Evolutionary conservation across 2,113 vertebrate species (phyloP).

Genomic region (Eudorcas thomsonii): DNA sequence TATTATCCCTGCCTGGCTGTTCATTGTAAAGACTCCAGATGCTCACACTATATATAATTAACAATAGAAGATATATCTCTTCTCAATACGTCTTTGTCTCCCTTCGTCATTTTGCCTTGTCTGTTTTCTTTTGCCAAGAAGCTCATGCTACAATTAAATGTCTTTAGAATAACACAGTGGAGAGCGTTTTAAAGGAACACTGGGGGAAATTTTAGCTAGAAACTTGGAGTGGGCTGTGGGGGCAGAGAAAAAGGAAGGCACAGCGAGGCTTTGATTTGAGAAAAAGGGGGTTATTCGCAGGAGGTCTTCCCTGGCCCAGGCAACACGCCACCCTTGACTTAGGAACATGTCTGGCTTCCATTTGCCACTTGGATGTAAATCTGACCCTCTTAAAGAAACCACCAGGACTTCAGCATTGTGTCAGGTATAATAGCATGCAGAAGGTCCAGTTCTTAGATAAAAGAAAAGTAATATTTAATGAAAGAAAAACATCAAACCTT

Average conservation of each 20-base stretch:
- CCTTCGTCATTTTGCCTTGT: constrained; percentile 63
- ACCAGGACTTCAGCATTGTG: neutral
- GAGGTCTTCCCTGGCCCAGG: neutral
- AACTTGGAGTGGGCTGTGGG: constrained; percentile 26
- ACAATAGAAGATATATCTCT: constrained; percentile 71
- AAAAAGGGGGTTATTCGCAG: neutral
- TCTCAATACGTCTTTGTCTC: constrained; percentile 69
- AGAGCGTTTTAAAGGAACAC: constrained; percentile 62
- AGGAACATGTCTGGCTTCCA: neutral
- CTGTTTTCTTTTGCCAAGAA: constrained; percentile 73
- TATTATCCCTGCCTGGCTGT: constrained; percentile 69
- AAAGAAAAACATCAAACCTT: constrained; percentile 55
- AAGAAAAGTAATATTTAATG: constrained; percentile 63
- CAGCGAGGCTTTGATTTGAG: constrained; percentile 22
- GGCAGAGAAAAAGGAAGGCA: constrained; percentile 1
- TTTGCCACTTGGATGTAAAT: constrained; percentile 30
- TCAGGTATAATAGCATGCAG: constrained; percentile 15
- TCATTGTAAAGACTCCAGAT: constrained; percentile 71
- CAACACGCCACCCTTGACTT: neutral
- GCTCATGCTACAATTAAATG: constrained; percentile 71
- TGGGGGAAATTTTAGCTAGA: constrained; percentile 38
- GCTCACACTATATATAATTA: constrained; percentile 68
- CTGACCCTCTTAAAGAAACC: constrained; percentile 35
- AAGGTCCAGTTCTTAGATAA: constrained; percentile 32
- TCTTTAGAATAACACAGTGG: constrained; percentile 69